Conservation (phyloP, 2,888 invertebrate species). For the Dendrolimus houi region DNA sequence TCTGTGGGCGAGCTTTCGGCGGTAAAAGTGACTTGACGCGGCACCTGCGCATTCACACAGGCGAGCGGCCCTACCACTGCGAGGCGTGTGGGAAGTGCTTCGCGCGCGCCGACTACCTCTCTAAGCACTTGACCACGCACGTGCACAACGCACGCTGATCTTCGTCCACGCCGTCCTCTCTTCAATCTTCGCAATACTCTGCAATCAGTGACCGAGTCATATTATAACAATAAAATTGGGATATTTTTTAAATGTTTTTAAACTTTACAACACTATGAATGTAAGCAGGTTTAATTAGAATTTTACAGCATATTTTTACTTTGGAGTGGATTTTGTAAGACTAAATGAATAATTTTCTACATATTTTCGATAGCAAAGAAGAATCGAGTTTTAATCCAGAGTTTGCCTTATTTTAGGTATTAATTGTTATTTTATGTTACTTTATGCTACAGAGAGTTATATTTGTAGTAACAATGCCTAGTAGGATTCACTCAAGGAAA, state of each 20-base stretch:
- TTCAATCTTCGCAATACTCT: slow-evolving; percentile 33
- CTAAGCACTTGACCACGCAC: slow-evolving; percentile 93
- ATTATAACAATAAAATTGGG: slow-evolving; percentile 58
- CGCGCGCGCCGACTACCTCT: slow-evolving; percentile 92
- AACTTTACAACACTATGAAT: slow-evolving; percentile 56
- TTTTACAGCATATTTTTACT: slow-evolving; percentile 60
- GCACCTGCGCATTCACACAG: slow-evolving; percentile 91
- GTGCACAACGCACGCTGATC: slow-evolving; percentile 84
- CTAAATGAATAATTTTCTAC: slow-evolving; percentile 60
- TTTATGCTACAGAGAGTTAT: neutral
- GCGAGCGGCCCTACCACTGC: slow-evolving; percentile 93
- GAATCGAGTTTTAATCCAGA: neutral
- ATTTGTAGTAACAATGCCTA: neutral
- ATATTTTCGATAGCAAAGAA: slow-evolving; percentile 11
- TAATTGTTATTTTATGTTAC: neutral
- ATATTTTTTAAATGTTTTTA: slow-evolving; percentile 72
- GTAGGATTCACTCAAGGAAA: neutral
- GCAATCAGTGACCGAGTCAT: slow-evolving; percentile 48
- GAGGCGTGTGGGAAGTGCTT: slow-evolving; percentile 95
- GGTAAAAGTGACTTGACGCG: slow-evolving; percentile 92
- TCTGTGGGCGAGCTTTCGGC: slow-evolving; percentile 92
- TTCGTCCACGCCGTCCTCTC: slow-evolving; percentile 43
- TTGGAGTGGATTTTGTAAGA: slow-evolving; percentile 62
- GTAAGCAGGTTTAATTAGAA: slow-evolving; percentile 65
- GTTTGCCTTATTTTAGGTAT: neutral